phyloP scores from a whole-genome alignment of 2,888 invertebrate species.

The Unio pictorum region DNA sequence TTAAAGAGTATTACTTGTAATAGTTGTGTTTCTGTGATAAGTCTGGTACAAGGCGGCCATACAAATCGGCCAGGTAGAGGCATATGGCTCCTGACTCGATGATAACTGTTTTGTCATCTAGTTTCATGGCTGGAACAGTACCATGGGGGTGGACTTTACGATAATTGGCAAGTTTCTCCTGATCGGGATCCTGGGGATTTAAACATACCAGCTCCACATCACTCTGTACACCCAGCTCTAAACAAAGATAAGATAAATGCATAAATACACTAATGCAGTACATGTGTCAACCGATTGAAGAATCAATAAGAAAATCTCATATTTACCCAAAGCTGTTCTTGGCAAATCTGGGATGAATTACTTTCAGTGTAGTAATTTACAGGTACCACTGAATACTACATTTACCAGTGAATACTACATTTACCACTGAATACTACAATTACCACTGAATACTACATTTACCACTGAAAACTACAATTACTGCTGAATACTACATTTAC shows the following conservation, averaged over 20 bases:
- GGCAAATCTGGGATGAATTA: too few species aligned
- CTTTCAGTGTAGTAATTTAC: too few species aligned
- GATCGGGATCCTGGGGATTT: constrained; percentile 28
- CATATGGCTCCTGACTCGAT: constrained; percentile 62
- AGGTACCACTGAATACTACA: too few species aligned
- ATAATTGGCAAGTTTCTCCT: constrained; percentile 30
- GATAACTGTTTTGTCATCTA: constrained; percentile 45
- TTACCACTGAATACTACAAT: too few species aligned
- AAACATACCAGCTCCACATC: constrained; percentile 33
- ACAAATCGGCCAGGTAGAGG: constrained; percentile 56
- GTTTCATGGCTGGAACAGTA: constrained; percentile 47
- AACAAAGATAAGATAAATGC: constrained; percentile 2
- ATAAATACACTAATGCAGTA: neutral
- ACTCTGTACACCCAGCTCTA: constrained; percentile 39
- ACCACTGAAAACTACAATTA: too few species aligned
- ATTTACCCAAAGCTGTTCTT: too few species aligned
- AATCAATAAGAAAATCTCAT: neutral
- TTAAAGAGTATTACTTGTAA: constrained; percentile 43
- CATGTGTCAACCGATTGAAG: neutral
- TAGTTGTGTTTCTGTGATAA: constrained; percentile 40
- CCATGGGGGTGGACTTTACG: constrained; percentile 42
- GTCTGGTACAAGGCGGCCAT: constrained; percentile 43
- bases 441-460: too few species aligned
- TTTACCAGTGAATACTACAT: too few species aligned
- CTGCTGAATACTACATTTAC: too few species aligned